Evolutionary conservation across 30 jellyfish, hydroid and myxozoan species (phyloP), one percentile per base, ranked within the genome.

Genomic region (Aurelia aurita): DNA sequence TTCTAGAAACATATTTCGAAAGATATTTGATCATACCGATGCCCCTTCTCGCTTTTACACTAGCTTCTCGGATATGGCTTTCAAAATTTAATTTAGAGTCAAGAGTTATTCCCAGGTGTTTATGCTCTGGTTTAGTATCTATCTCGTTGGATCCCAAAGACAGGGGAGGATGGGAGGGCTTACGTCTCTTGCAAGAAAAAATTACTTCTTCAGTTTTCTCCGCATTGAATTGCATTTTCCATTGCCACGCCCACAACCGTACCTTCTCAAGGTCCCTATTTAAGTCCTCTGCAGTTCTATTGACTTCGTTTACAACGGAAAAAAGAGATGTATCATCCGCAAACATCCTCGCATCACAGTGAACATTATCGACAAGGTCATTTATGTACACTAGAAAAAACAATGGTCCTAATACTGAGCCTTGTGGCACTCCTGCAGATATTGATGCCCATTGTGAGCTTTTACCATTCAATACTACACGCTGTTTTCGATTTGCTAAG

Each of bases 331-430:
- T 34, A 32, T 69, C 82, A 69, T 31, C 64, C 58, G 64, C 66
- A 69, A 69, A 69, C 62, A 69, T 43, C 32, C 82, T 69, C 82
- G 29, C 82, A 47, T 69, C 65, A 28, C 82, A 26, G 54, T 69
- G 62, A 43, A 69, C 22, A 28, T 69, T 69, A 26, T 69, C 32
- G n/a, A 12, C 82, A 69, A 69, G 82, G 82, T 69, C 63, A 69
- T 69, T 69, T n/a, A 69, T 69, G 82, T 69, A 69, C 82, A 69
- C 82, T 26, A 69, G 82, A 69, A 32, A 69, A 35, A 69, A 69
- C 66, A 69, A 69, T 26, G 82, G 82, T 43, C 82, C 82, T 69
- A 15, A 69, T 43, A 69, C 82, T 26, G 82, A 69, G 82, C 82
- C 82, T 69, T 69, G 82, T 5, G 82, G 82, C 39, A 31, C 39